A percentile compares a stretch with the other conserved stretches of the same genome.
Evolutionary conservation across 2,888 invertebrate species (phyloP).

Genomic region (Drosophila aldrichi): DNA sequence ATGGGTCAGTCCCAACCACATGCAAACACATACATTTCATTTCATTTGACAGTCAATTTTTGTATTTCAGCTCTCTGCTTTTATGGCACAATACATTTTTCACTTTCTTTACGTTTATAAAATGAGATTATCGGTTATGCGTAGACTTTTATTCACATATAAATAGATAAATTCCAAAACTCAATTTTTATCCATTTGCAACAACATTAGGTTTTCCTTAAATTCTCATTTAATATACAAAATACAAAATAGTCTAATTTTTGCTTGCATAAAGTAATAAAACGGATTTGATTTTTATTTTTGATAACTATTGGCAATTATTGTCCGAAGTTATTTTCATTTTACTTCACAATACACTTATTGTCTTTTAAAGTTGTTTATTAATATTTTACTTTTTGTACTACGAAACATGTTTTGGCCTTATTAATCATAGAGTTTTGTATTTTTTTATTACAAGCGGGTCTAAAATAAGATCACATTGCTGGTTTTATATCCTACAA

Average conservation of each 20-base stretch:
- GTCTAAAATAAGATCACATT: constrained; percentile 80
- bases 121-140: constrained; percentile 77
- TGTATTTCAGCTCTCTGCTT: constrained; percentile 58
- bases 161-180: constrained; percentile 17
- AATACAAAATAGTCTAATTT: constrained; percentile 1
- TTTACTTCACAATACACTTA: constrained; percentile 33
- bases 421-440: constrained; percentile 25
- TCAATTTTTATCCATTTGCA: constrained; percentile 2
- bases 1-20: constrained; percentile 36
- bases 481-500: constrained; percentile 40
- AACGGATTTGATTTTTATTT: not conserved
- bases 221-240: not conserved
- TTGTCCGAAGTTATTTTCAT: constrained; percentile 45
- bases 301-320: constrained; percentile 26
- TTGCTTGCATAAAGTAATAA: not conserved
- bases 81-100: constrained; percentile 78
- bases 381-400: constrained; percentile 60
- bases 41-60: constrained; percentile 45
- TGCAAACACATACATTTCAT: constrained; percentile 27
- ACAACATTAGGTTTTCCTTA: not conserved
- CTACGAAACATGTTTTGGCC: constrained; percentile 40
- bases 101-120: constrained; percentile 15
- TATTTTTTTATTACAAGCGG: constrained; percentile 39
- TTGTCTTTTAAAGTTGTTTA: constrained; percentile 58
- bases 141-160: constrained; percentile 6